These are phyloP conservation scores for Tachystola acroxantha DNA, from an alignment of 2,888 invertebrate species.

Conservation along the genomic window DNA sequence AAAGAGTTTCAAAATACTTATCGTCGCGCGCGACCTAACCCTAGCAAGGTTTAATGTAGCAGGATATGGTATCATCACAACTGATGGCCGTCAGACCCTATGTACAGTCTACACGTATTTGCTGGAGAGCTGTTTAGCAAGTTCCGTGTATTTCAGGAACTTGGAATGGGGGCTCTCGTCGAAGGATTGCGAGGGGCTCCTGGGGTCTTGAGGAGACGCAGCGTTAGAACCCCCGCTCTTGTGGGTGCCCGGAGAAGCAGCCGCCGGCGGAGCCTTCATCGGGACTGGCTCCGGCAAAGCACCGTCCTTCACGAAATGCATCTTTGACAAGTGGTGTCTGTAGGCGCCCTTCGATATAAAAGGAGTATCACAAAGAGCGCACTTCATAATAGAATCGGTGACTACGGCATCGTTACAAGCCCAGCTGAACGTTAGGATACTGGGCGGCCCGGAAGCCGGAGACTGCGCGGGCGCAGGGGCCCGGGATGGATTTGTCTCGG, in stretches of 20 bases:
- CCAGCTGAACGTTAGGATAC: slow-evolving; percentile 95
- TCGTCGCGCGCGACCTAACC: slow-evolving; percentile 73
- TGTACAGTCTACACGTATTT: slow-evolving; percentile 89
- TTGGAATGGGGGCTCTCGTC: slow-evolving; percentile 97
- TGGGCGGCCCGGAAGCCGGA: slow-evolving; percentile 83
- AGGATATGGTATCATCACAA: slow-evolving; percentile 90
- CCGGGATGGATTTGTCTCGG: slow-evolving; percentile 86
- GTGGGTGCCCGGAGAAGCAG: slow-evolving; percentile 62
- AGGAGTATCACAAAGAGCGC: slow-evolving; percentile 96
- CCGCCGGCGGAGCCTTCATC: slow-evolving; percentile 74
- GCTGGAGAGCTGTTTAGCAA: slow-evolving; percentile 98
- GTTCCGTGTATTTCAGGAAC: slow-evolving; percentile 98
- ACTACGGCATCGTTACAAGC: slow-evolving; percentile 95
- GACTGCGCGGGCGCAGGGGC: slow-evolving; percentile 73
- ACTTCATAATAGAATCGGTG: slow-evolving; percentile 94
- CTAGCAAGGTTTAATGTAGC: slow-evolving; percentile 78
- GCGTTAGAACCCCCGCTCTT: slow-evolving; percentile 61
- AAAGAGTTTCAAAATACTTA: slow-evolving; percentile 78
- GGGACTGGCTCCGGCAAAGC: slow-evolving; percentile 87
- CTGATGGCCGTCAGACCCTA: slow-evolving; percentile 48
- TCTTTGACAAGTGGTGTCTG: slow-evolving; percentile 96
- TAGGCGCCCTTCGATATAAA: slow-evolving; percentile 98
- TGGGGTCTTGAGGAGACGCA: slow-evolving; percentile 75
- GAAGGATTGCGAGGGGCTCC: slow-evolving; percentile 80
- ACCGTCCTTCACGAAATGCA: slow-evolving; percentile 97